Percentiles rank a stretch among this genome's conserved stretches.
phyloP scores from a whole-genome alignment of 2,113 vertebrate genomes.

The Oxygymnocypris stewartii region DNA sequence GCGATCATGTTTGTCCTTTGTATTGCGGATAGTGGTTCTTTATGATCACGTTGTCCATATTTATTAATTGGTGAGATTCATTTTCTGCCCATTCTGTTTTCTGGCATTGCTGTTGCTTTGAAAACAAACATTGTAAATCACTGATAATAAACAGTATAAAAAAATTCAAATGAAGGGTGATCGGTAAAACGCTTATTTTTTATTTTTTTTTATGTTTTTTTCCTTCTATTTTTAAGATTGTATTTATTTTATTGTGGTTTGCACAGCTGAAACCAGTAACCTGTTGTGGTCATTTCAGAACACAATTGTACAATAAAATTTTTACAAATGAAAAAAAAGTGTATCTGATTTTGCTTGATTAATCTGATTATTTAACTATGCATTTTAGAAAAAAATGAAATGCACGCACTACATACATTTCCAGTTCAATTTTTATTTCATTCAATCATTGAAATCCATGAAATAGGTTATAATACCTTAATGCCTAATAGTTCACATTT shows the following conservation, averaged over 20 bases:
- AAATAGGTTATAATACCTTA: background rate
- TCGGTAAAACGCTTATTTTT: constrained; percentile 53
- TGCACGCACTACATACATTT: background rate
- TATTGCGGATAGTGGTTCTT: constrained; percentile 2
- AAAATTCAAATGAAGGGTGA: constrained; percentile 50
- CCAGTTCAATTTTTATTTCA: background rate
- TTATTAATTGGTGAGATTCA: background rate
- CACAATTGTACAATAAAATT: constrained; percentile 68
- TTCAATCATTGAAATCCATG: background rate
- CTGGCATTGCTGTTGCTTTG: background rate
- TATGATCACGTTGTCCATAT: background rate
- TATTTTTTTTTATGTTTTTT: background rate
- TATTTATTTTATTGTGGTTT: constrained; percentile 62
- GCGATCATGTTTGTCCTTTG: background rate
- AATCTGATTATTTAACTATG: background rate
- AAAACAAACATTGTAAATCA: constrained; percentile 13
- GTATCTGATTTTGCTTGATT: constrained; percentile 1
- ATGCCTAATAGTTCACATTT: background rate
- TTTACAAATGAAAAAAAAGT: constrained; percentile 61
- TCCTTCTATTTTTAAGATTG: constrained; percentile 34
- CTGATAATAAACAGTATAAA: background rate
- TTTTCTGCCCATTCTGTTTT: background rate
- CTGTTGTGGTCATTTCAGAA: constrained; percentile 58
- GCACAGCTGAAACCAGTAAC: constrained; percentile 56
- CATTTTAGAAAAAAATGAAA: background rate